Evolutionary conservation across 2,888 invertebrate species (phyloP), one percentile per base, ranked within the genome.

Genomic region (Diachrysia chrysitis): DNA sequence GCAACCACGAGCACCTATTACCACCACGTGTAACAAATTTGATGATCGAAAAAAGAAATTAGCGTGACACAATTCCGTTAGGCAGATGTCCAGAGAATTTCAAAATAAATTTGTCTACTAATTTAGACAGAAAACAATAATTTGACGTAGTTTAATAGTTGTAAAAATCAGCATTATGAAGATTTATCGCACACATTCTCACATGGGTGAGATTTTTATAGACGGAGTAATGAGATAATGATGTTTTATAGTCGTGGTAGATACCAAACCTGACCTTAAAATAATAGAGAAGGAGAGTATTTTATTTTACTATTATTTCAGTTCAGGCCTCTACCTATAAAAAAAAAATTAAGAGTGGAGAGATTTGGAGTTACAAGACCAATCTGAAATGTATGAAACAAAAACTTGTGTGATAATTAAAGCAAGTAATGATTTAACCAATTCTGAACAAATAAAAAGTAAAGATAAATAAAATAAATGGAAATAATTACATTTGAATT

Each of bases 51-150:
- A 51, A 51, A 51, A 51, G 48, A 42, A 42, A 42, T 42, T 42
- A 42, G 42, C 12, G 10, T 21, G 48, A 51, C 48, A 51, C 21
- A 51, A 51, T 51, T 51, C 19, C 48, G 48, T 51, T 51, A 19
- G 48, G 48, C 48, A 51, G 10, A 21, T 51, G 48, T 51, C 48
- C 48, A 51, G 48, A 17, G 48, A 51, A 51, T 51, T 51, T 19
- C 19, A 21, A 51, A 51, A 21, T 51, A 51, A 21, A 51, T 51
- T 51, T 51, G 19, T 21, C 19, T 19, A 51, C 48, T 21, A 19
- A 51, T 51, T 51, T 21, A 51, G 48, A 51, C 48, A 51, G 48
- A 51, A 51, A 51, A 51, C 48, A 51, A 51, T 51, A 51, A 51
- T 51, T 51, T 51, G 48, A 51, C 48, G 48, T 51, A 21, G 48